These are phyloP conservation scores for Tetrax tetrax DNA, from an alignment of 2,113 vertebrate genomes.

Conservation along the genomic window DNA sequence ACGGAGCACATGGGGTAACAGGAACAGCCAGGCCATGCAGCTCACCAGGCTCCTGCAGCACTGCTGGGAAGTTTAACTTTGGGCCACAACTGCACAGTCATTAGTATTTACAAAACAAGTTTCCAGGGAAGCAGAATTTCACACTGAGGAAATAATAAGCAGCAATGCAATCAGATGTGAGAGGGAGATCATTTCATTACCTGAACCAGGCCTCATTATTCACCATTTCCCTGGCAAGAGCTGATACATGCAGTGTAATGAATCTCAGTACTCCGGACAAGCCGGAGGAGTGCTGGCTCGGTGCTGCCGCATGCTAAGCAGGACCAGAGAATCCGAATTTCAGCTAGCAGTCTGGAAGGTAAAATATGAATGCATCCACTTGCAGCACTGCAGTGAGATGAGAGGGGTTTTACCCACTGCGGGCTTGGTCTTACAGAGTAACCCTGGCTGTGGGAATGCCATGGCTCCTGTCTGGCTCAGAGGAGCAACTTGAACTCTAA, in stretches of 20 bases:
- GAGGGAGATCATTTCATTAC: conserved; percentile 42
- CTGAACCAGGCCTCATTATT: conserved; percentile 30
- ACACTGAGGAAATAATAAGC: neutral
- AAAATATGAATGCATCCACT: neutral
- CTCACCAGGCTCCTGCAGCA: neutral
- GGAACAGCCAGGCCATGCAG: neutral
- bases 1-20: neutral
- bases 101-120: conserved; percentile 35
- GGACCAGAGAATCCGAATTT: neutral
- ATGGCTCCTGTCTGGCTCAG: neutral
- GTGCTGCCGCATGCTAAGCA: neutral
- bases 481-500: neutral
- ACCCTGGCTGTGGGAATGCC: accelerated
- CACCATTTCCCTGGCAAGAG: conserved; percentile 29
- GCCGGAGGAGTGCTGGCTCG: neutral
- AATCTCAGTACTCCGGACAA: neutral
- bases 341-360: neutral
- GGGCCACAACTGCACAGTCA: neutral
- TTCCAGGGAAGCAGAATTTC: conserved; percentile 27
- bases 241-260: conserved; percentile 43
- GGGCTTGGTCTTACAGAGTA: neutral
- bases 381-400: neutral
- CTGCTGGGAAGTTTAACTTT: neutral
- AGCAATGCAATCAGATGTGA: conserved; percentile 21
- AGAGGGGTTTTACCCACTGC: neutral